Conservation (phyloP, 2,888 invertebrate species). For the Megamerina dolium region DNA sequence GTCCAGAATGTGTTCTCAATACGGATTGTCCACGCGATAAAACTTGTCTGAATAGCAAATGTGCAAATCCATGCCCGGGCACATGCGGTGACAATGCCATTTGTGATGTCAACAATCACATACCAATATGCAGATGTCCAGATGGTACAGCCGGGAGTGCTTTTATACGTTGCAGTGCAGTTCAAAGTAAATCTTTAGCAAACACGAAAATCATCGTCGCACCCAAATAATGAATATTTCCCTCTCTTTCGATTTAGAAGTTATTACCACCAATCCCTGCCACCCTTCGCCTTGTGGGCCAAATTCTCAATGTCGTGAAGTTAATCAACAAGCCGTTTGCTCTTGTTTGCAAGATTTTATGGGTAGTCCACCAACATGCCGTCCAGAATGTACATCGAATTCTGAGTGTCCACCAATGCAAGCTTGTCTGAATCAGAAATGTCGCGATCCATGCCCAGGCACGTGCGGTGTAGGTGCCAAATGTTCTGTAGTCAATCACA, state of each 20-base stretch:
- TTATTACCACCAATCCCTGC: slow-evolving; percentile 57
- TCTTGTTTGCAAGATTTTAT: slow-evolving; percentile 65
- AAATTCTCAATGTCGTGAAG: slow-evolving; percentile 68
- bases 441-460: slow-evolving; percentile 74
- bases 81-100: slow-evolving; percentile 69
- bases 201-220: slow-evolving; percentile 1
- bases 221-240: not conserved
- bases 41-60: slow-evolving; percentile 66
- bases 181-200: slow-evolving; percentile 27
- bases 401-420: slow-evolving; percentile 68
- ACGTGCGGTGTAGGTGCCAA: slow-evolving; percentile 71
- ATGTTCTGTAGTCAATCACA: slow-evolving; percentile 74
- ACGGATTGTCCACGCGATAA: slow-evolving; percentile 62
- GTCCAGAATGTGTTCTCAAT: slow-evolving; percentile 72
- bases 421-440: slow-evolving; percentile 74
- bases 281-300: slow-evolving; percentile 70
- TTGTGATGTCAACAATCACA: slow-evolving; percentile 69
- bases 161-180: slow-evolving; percentile 60
- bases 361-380: slow-evolving; percentile 71
- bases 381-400: slow-evolving; percentile 70
- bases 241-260: slow-evolving; percentile 27
- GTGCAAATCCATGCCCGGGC: slow-evolving; percentile 67
- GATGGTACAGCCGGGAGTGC: slow-evolving; percentile 63
- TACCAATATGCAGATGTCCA: slow-evolving; percentile 68
- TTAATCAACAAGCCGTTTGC: slow-evolving; percentile 67